Evolutionary conservation across 2,113 vertebrate genomes (phyloP), one percentile per base, ranked within the genome.

Genomic region (Alouatta palliata): DNA sequence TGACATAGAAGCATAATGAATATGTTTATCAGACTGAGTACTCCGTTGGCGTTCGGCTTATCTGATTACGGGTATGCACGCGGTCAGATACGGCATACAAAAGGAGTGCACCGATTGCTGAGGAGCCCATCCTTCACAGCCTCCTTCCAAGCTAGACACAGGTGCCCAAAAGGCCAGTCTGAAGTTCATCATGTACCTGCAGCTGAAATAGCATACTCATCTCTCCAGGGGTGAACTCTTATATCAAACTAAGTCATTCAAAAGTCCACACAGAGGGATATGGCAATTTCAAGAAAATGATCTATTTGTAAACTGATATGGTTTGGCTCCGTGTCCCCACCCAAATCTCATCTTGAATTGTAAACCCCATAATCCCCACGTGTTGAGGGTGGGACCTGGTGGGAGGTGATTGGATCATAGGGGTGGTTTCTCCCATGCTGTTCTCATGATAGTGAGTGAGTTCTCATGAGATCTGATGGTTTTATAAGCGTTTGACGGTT

Each of bases 1-100:
- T 12, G 21, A 90, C 5, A 13, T 2, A 12, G 1, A 5, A 9
- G 11, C 0, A 35, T 0, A 16, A 32, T 30, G 30, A 40, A 20
- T 5, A 6, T 7, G 19, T 5, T 75, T 4, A 58, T 27, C 37
- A 25, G 68, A 43, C 3, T 0, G 54, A 80, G 4, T 11, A 19
- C 12, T 40, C 25, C 2, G 75, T 0, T 3, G 23, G 58, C 3
- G 20, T 75, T 43, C 6, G 32, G 45, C 40, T 40, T 20, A 35
- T 25, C 37, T 5, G 0, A 13, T 11, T 43, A 43, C 40, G 40
- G 47, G 76, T 4, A 35, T 3, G 1, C 25, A 40, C 2, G 0
- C 12, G 6, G 23, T 79, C 73, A 37, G 25, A 64, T 13, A 10
- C 2, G 9, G 8, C 52, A 12, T 25, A 1, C 37, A 3, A 56